Conservation (phyloP, 2,113 vertebrate genomes). For the Murina feae region DNA sequence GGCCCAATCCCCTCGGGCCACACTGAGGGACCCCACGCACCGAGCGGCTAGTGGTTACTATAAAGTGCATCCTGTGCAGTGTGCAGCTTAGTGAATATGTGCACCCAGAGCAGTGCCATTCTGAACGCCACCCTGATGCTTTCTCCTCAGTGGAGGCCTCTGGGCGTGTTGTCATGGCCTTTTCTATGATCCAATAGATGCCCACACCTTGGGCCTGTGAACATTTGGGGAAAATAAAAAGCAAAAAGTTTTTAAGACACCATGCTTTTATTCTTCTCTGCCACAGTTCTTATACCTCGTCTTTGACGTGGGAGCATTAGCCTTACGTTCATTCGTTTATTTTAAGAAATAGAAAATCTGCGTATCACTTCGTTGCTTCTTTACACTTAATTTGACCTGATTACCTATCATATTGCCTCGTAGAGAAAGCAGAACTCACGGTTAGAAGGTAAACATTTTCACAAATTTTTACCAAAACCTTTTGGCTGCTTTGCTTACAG, state of each 20-base stretch:
- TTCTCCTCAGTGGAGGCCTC: not conserved
- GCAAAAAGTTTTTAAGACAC: not conserved
- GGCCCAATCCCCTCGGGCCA: too few species aligned
- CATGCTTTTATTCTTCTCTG: not conserved
- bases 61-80: not conserved
- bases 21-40: too few species aligned
- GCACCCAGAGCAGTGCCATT: not conserved
- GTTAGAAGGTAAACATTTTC: not conserved
- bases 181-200: not conserved
- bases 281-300: not conserved
- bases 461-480: not conserved
- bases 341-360: not conserved
- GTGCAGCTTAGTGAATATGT: not conserved
- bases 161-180: not conserved
- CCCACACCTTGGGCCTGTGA: not conserved
- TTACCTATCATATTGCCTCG: not conserved
- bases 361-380: not conserved
- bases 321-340: not conserved
- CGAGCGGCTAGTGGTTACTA: not conserved
- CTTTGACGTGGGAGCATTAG: not conserved
- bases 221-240: not conserved
- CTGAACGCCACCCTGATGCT: not conserved
- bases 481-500: constrained; percentile 76
- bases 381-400: not conserved
- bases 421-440: not conserved